Percentiles rank a stretch among this genome's conserved stretches.
Conservation (phyloP, 2,113 vertebrate species). For the Phycodurus eques region DNA sequence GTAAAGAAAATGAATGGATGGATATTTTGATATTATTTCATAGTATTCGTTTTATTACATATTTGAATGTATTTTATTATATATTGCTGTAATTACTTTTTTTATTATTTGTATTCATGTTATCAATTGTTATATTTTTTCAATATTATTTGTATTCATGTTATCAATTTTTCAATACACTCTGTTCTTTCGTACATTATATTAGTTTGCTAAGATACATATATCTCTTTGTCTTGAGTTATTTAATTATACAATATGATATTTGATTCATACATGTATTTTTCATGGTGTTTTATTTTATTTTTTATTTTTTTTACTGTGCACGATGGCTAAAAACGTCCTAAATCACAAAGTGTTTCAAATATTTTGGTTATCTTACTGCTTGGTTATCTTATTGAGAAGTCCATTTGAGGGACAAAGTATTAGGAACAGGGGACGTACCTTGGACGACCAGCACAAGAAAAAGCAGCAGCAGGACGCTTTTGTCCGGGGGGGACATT, state of each 20-base stretch:
- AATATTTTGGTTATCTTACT: neutral
- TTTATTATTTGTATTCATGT: neutral
- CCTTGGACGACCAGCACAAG: conserved; percentile 1
- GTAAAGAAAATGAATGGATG: too few species aligned
- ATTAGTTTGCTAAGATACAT: too few species aligned
- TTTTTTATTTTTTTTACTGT: neutral
- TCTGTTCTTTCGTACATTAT: too few species aligned
- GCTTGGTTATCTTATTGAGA: neutral
- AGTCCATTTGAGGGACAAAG: neutral
- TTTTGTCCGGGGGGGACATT: neutral
- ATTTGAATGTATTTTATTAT: too few species aligned
- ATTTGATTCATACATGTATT: too few species aligned
- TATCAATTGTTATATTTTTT: too few species aligned
- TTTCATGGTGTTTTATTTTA: neutral
- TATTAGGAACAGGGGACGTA: neutral
- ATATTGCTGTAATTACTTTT: neutral
- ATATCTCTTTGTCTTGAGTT: too few species aligned
- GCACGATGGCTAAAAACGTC: neutral
- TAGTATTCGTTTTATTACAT: too few species aligned
- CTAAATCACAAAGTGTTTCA: neutral
- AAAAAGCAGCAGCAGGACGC: neutral
- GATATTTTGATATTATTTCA: too few species aligned
- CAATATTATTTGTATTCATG: too few species aligned
- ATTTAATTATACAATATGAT: too few species aligned
- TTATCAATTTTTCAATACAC: too few species aligned